phyloP scores from a whole-genome alignment of 2,888 invertebrate species.

The Physocephala rufipes region DNA sequence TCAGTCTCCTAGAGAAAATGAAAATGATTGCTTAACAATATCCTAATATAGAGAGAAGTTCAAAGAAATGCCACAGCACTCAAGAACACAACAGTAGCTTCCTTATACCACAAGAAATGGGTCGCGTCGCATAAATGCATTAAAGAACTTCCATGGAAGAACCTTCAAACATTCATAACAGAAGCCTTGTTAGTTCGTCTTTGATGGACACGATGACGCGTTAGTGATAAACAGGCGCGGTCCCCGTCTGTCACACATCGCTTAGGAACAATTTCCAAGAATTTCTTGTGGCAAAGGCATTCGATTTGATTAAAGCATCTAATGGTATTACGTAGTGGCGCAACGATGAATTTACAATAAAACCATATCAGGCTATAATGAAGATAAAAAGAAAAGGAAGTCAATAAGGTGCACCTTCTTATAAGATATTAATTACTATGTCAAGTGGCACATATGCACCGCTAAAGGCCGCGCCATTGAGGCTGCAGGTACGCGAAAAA shows the following conservation, averaged over 20 bases:
- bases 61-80: not conserved
- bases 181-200: slow-evolving; percentile 22
- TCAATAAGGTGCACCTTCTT: too few species aligned
- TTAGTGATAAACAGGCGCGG: not conserved
- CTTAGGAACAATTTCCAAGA: slow-evolving; percentile 11
- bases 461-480: not conserved
- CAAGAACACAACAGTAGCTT: not conserved
- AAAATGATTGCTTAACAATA: too few species aligned
- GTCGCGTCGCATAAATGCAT: not conserved
- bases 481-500: not conserved
- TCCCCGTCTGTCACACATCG: not conserved
- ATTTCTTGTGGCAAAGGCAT: not conserved
- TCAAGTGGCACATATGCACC: not conserved
- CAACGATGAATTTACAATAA: not conserved
- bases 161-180: not conserved
- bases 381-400: not conserved
- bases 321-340: not conserved
- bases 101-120: not conserved
- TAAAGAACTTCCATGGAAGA: not conserved
- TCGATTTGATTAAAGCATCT: not conserved
- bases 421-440: slow-evolving; percentile 6
- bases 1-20: too few species aligned
- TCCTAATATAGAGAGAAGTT: too few species aligned
- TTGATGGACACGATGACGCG: slow-evolving; percentile 19
- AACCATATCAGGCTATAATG: not conserved